These are phyloP conservation scores for Neodiprion lecontei DNA, from an alignment of 1,140 invertebrate species.

Conservation along the genomic window DNA sequence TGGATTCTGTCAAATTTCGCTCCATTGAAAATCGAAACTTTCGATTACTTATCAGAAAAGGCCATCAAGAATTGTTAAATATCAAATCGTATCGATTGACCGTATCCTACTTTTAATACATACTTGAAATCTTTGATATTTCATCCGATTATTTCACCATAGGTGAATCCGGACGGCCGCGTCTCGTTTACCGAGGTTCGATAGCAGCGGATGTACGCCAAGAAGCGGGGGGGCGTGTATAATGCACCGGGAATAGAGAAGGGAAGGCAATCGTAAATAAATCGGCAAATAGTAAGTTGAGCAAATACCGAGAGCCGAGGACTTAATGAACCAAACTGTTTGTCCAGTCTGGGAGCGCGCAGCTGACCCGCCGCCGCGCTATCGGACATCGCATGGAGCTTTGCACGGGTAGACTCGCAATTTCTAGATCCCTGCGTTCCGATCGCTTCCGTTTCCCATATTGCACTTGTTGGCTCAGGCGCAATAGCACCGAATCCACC, in stretches of 20 bases:
- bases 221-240: background rate
- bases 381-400: background rate
- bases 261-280: conserved; percentile 13
- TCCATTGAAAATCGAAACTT: too few species aligned
- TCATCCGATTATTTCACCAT: too few species aligned
- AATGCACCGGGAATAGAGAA: background rate
- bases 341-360: background rate
- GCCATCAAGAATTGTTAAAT: too few species aligned
- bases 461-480: background rate
- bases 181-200: background rate
- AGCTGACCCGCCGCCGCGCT: background rate
- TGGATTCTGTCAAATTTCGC: too few species aligned
- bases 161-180: too few species aligned
- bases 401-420: background rate
- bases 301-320: conserved; percentile 6
- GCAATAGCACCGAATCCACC: background rate
- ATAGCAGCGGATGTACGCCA: background rate
- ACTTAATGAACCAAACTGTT: conserved; percentile 12
- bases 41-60: too few species aligned
- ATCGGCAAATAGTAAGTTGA: conserved; percentile 11
- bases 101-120: too few species aligned
- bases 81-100: too few species aligned
- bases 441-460: background rate
- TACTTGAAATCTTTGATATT: too few species aligned
- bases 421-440: background rate